phyloP scores from a whole-genome alignment of 2,113 vertebrate genomes.

The Prochilodus magdalenae region DNA sequence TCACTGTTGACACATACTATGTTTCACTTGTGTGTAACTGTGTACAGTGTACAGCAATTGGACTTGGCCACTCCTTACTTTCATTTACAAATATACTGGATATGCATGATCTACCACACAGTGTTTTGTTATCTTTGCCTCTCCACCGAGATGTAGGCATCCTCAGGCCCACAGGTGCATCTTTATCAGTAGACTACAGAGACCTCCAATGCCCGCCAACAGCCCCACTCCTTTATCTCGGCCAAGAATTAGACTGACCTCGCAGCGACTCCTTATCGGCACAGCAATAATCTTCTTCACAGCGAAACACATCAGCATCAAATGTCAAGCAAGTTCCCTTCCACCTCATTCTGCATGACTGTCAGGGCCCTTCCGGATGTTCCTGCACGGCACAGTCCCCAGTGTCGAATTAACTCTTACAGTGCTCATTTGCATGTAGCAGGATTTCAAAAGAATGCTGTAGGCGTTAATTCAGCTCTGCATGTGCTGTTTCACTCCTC shows the following conservation, averaged over 20 bases:
- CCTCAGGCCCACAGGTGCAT: slow-evolving; percentile 49
- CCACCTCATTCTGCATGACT: background rate
- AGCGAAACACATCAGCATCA: slow-evolving; percentile 56
- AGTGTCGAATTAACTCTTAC: background rate
- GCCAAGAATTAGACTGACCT: slow-evolving; percentile 71
- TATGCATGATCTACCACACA: slow-evolving; percentile 6
- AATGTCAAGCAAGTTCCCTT: slow-evolving; percentile 39
- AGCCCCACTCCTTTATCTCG: slow-evolving; percentile 68
- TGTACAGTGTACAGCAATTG: background rate
- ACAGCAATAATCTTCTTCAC: slow-evolving; percentile 65
- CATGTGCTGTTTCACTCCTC: too few species aligned
- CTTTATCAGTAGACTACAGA: slow-evolving; percentile 71
- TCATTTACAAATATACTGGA: slow-evolving; percentile 27
- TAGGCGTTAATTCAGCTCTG: background rate
- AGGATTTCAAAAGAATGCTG: background rate
- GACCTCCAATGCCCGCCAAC: slow-evolving; percentile 55
- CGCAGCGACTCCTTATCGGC: slow-evolving; percentile 71
- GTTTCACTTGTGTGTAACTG: background rate
- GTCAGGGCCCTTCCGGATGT: background rate
- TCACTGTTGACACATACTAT: background rate
- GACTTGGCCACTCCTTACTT: slow-evolving; percentile 2
- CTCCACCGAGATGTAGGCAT: slow-evolving; percentile 50
- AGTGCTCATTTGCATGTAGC: background rate
- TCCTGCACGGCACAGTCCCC: background rate
- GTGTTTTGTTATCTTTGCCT: slow-evolving; percentile 60